Evolutionary conservation across 2,797 vertebrate species (phyloP).

Genomic region (Spondyliosoma cantharus): DNA sequence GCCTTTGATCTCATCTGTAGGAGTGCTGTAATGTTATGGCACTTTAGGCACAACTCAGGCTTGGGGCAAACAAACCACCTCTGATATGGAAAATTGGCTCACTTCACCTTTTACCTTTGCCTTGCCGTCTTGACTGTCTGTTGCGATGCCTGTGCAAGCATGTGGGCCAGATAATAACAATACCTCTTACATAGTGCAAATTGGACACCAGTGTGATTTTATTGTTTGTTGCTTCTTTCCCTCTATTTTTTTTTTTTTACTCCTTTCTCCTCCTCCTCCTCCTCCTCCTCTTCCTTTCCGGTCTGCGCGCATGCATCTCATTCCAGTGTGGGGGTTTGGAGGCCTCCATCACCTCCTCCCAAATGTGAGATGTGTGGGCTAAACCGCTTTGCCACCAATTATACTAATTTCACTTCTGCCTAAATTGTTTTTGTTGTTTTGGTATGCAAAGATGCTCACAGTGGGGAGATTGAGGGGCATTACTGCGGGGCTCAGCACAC

Average conservation of each 20-base stretch:
- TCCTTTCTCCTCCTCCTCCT: conserved; percentile 28
- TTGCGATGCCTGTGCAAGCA: conserved; percentile 45
- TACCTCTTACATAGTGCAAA: conserved; percentile 54
- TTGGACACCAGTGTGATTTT: conserved; percentile 58
- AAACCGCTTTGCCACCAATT: conserved; percentile 85
- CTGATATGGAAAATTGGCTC: conserved; percentile 82
- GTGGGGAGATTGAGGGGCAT: conserved; percentile 72
- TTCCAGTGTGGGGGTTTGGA: conserved; percentile 67
- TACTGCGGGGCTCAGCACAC: conserved; percentile 66
- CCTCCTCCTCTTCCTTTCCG: conserved; percentile 41
- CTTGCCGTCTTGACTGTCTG: conserved; percentile 67
- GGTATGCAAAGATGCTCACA: conserved; percentile 75
- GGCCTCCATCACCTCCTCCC: conserved; percentile 74
- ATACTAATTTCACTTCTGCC: conserved; percentile 80
- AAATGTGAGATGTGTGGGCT: conserved; percentile 80
- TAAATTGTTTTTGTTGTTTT: conserved; percentile 79
- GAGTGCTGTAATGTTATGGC: conserved; percentile 84
- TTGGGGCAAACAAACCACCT: conserved; percentile 82
- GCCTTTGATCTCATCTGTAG: conserved; percentile 87
- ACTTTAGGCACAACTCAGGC: conserved; percentile 82
- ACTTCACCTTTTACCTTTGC: conserved; percentile 80
- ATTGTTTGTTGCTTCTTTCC: conserved; percentile 46
- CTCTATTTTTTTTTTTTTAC: conserved; percentile 36
- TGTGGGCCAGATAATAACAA: conserved; percentile 72
- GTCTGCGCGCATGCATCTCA: conserved; percentile 46